Evolutionary conservation across 2,797 vertebrate genomes (phyloP).

Genomic region (Enteromius unitaeniatus): DNA sequence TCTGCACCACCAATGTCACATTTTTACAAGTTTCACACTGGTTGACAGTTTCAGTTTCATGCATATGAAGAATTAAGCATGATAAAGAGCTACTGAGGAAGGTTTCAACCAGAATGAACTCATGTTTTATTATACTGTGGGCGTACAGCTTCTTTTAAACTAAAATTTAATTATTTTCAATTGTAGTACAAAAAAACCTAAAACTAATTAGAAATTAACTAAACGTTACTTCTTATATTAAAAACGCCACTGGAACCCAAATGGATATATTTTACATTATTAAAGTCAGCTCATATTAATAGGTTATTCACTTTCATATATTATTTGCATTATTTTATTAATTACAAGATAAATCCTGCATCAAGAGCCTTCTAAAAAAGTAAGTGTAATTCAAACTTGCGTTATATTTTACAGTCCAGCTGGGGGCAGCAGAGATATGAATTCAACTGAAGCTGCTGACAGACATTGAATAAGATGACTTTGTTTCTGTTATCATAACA

Average conservation of each 20-base stretch:
- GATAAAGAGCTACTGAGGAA: not conserved
- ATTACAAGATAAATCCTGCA: not conserved
- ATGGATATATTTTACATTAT: not conserved
- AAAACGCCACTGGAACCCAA: not conserved
- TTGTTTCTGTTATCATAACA: constrained; percentile 23
- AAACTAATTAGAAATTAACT: not conserved
- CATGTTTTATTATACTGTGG: not conserved
- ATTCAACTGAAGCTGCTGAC: not conserved
- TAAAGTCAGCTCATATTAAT: not conserved
- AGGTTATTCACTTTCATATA: not conserved
- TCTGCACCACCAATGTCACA: not conserved
- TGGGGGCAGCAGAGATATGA: constrained; percentile 55
- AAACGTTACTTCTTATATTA: not conserved
- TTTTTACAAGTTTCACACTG: not conserved
- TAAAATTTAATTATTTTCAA: not conserved
- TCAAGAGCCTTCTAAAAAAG: not conserved
- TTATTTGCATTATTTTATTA: not conserved
- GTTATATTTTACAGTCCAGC: constrained; percentile 27
- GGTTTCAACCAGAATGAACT: not conserved
- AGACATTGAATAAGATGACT: not conserved
- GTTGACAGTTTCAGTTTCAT: not conserved
- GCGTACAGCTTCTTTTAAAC: not conserved
- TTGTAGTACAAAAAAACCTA: too few species aligned
- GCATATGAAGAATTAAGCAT: not conserved
- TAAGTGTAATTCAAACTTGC: not conserved